Conservation (phyloP, 1,140 invertebrate genomes). For the Maconellicoccus hirsutus region DNA sequence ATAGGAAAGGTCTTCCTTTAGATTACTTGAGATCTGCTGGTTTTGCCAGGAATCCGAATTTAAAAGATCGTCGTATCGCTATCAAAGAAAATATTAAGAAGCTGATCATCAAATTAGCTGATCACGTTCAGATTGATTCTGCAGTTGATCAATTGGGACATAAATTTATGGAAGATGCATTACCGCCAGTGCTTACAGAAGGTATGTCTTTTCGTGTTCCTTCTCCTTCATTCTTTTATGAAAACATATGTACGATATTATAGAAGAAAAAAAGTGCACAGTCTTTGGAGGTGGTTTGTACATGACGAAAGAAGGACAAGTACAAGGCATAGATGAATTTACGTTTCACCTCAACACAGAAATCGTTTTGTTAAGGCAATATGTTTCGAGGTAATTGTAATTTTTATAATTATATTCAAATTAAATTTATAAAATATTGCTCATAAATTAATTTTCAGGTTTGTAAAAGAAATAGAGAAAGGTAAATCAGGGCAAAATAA, state of each 20-base stretch:
- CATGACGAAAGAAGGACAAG: background rate
- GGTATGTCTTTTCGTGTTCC: slow-evolving; percentile 32
- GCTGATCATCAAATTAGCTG: slow-evolving; percentile 49
- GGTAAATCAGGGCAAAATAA: slow-evolving; percentile 23
- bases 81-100: slow-evolving; percentile 47
- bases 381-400: slow-evolving; percentile 4
- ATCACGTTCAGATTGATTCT: slow-evolving; percentile 60
- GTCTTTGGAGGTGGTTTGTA: background rate
- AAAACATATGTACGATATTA: background rate
- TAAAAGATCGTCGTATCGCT: slow-evolving; percentile 35
- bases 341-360: background rate
- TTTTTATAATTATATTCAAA: background rate
- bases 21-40: slow-evolving; percentile 66
- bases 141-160: slow-evolving; percentile 67
- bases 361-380: background rate
- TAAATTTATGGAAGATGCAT: slow-evolving; percentile 70
- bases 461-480: slow-evolving; percentile 40
- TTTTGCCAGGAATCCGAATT: slow-evolving; percentile 44
- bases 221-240: background rate
- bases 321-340: background rate
- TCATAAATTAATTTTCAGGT: slow-evolving; percentile 31
- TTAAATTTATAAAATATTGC: background rate
- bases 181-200: slow-evolving; percentile 64
- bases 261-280: background rate
- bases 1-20: slow-evolving; percentile 67